Evolutionary conservation across 2,797 vertebrate genomes (phyloP).

Genomic region (Harpagifer antarcticus): DNA sequence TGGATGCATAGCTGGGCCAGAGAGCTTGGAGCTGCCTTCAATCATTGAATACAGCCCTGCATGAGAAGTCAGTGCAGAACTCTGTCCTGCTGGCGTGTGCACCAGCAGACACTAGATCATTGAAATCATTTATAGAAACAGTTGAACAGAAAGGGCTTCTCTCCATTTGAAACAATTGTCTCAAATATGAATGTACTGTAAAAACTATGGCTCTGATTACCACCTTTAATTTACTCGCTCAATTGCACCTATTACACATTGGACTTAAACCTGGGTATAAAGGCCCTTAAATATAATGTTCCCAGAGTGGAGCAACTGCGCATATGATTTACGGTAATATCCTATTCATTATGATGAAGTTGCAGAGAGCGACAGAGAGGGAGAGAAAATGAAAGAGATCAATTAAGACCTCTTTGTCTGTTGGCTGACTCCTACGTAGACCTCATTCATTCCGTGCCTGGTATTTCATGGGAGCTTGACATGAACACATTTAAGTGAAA

Average conservation of each 20-base stretch:
- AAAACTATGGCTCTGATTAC: conserved; percentile 11
- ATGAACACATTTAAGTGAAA: conserved; percentile 36
- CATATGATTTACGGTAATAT: conserved; percentile 56
- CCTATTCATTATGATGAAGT: conserved; percentile 55
- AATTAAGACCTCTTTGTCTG: conserved; percentile 69
- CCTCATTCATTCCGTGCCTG: conserved; percentile 29
- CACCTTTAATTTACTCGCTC: conserved; percentile 19
- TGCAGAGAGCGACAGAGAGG: conserved; percentile 29
- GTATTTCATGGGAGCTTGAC: conserved; percentile 11
- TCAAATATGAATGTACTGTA: conserved; percentile 8
- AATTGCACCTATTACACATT: conserved; percentile 29
- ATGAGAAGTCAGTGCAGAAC: conserved; percentile 32
- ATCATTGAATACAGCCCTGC: conserved; percentile 37
- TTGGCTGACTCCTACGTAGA: conserved; percentile 35
- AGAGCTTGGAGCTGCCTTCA: conserved; percentile 50
- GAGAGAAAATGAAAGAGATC: conserved; percentile 31
- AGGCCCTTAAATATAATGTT: conserved; percentile 13
- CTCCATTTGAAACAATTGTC: not conserved
- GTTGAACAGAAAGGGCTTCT: not conserved
- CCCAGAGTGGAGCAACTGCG: conserved; percentile 43
- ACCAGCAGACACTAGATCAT: not conserved
- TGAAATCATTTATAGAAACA: conserved; percentile 8
- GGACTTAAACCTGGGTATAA: conserved; percentile 10
- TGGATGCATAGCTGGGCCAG: conserved; percentile 44
- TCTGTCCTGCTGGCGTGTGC: conserved; percentile 12